A percentile compares a stretch with the other conserved stretches of the same genome.
phyloP scores from a whole-genome alignment of 2,797 vertebrate genomes.

The Gymnothorax reevesii region DNA sequence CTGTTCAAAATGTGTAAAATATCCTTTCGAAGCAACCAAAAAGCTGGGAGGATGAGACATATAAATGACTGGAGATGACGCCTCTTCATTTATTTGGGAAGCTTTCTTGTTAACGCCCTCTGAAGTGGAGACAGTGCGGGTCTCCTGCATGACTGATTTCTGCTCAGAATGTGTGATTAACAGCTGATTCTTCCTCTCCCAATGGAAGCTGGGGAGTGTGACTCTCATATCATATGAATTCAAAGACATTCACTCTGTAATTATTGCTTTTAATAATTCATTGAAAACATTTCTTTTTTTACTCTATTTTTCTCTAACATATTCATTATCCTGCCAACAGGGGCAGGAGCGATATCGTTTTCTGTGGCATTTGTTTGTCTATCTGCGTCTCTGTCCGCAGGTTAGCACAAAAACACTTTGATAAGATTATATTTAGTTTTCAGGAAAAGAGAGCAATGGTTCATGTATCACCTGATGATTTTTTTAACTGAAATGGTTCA shows the following conservation, averaged over 20 bases:
- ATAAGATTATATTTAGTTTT: no score
- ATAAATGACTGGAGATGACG: neutral
- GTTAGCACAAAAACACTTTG: no score
- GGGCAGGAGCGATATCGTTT: no score
- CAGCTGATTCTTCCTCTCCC: neutral
- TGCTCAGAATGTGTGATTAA: slow-evolving; percentile 16
- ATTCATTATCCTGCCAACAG: neutral
- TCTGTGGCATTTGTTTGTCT: no score
- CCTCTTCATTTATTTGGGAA: neutral
- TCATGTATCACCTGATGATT: no score
- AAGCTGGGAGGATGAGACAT: neutral
- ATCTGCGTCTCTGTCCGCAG: no score
- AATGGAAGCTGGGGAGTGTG: slow-evolving; percentile 15
- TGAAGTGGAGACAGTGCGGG: neutral
- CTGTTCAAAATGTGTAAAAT: neutral
- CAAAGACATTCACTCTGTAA: neutral
- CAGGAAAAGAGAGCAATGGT: no score
- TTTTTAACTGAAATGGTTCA: no score
- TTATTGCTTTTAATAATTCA: neutral
- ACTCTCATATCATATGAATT: slow-evolving; percentile 5
- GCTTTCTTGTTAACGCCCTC: neutral
- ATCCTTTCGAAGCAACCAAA: neutral
- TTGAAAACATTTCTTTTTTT: neutral
- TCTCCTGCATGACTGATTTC: neutral
- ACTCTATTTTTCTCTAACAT: neutral